Percentiles rank a stretch among this genome's conserved stretches.
phyloP scores from a whole-genome alignment of 2,888 invertebrate species.

The Graphium colonna region DNA sequence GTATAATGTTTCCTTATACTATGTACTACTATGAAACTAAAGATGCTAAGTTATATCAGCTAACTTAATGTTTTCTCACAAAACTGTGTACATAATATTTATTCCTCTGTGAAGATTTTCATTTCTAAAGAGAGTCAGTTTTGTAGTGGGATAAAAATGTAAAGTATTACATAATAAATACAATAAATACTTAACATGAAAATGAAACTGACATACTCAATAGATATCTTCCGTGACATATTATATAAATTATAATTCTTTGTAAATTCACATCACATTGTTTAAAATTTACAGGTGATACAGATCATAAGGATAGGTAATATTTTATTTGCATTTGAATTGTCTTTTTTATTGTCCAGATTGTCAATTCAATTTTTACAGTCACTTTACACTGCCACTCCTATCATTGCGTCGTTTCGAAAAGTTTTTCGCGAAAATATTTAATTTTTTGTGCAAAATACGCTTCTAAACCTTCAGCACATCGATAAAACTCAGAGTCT shows the following conservation, averaged over 20 bases:
- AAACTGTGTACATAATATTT: slow-evolving; percentile 61
- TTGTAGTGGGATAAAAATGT: slow-evolving; percentile 48
- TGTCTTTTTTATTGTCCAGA: slow-evolving; percentile 28
- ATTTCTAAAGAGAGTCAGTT: slow-evolving; percentile 56
- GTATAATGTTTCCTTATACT: slow-evolving; percentile 72
- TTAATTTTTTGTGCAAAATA: slow-evolving; percentile 97
- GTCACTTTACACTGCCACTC: slow-evolving; percentile 59
- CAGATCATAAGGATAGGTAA: slow-evolving; percentile 49
- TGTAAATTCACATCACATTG: slow-evolving; percentile 66
- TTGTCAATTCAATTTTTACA: slow-evolving; percentile 32
- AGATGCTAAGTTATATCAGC: slow-evolving; percentile 68
- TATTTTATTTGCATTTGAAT: slow-evolving; percentile 35
- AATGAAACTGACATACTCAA: slow-evolving; percentile 55
- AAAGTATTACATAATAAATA: slow-evolving; percentile 65
- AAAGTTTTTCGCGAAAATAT: slow-evolving; percentile 90
- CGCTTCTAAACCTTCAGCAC: slow-evolving; percentile 96
- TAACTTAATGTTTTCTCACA: slow-evolving; percentile 64
- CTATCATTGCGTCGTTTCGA: slow-evolving; percentile 80
- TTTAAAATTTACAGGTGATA: slow-evolving; percentile 65
- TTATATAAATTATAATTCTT: slow-evolving; percentile 63
- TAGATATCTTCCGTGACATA: slow-evolving; percentile 46
- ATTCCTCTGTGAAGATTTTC: slow-evolving; percentile 48
- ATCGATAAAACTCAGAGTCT: slow-evolving; percentile 97
- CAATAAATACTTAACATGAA: slow-evolving; percentile 69
- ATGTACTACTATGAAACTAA: slow-evolving; percentile 61